Base-by-base conservation (phyloP, 2,888 invertebrate genomes). In the Mystacides longicornis region DNA sequence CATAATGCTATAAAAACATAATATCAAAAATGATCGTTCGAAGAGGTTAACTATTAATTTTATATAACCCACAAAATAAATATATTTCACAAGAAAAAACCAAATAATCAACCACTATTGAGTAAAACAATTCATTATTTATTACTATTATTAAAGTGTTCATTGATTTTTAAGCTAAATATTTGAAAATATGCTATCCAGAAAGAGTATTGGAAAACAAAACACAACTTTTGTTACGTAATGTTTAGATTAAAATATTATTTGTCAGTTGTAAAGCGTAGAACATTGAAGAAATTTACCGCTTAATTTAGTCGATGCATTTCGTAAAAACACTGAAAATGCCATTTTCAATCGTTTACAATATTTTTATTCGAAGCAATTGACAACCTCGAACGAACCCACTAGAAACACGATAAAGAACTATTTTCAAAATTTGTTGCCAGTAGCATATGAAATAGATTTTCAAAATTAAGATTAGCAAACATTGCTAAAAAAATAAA, bases 311-410 rank as follows among this genome's bases (percentile, higher is more conserved):
- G 52, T 21, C 7, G 58, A 52, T 1, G 73, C 64, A 57, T 67
- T 64, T 56, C 75, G 73, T 51, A 74, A 65, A 51, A 75, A 70
- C 69, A 72, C 71, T 4, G 76, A 76, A 57, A 75, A 69, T 43
- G 75, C 72, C 76, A 77, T 77, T 16, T 51, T 16, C 16, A 51
- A 16, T 1, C 27, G 5, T 37, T 37, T 37, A 16, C 14, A 27
- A 27, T 7, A 37, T 14, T 7, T 3, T 37, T n/a, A 37, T 7
- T 37, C 3, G 16, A 37, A 37, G 3, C 14, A 37, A 37, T 37
- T 7, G 3, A 37, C 37, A 7, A 37, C 37, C 37, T 14, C 7
- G 7, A 5, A 27, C 27, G 11, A 5, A 5, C 27, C 7, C 27
- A 11, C 27, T 11, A 7, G 27, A 27, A 27, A 27, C 27, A 27